phyloP scores from a whole-genome alignment of 2,888 invertebrate species.

The Coleophora deauratella region DNA sequence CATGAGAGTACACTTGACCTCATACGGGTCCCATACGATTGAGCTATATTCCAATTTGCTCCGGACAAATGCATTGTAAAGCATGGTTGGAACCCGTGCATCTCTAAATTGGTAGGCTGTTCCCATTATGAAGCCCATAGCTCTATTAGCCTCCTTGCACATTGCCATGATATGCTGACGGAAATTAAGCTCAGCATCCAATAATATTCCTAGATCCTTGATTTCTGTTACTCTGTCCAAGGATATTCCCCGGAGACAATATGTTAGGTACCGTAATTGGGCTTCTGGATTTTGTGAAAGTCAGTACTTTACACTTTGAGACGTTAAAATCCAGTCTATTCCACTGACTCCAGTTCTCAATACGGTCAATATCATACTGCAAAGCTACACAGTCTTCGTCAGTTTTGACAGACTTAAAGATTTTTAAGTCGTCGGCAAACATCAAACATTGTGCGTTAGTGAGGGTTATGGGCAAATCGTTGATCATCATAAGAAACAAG shows the following conservation, averaged over 20 bases:
- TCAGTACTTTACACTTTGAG: neutral
- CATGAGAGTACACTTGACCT: conserved; percentile 2
- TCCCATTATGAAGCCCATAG: conserved; percentile 2
- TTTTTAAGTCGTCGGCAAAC: conserved; percentile 14
- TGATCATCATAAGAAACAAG: too few relatives aligned
- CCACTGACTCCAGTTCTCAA: neutral
- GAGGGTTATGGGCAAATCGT: neutral
- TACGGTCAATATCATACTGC: neutral
- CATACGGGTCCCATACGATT: conserved; percentile 7
- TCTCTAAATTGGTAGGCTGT: neutral
- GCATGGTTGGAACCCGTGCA: neutral
- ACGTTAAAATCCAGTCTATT: neutral
- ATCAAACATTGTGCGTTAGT: neutral
- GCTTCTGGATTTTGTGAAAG: neutral
- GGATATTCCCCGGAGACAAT: neutral
- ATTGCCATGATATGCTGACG: neutral
- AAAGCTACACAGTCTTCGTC: neutral
- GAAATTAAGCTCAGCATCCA: neutral
- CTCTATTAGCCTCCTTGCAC: neutral
- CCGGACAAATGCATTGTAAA: too few relatives aligned
- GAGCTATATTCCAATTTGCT: conserved; percentile 5
- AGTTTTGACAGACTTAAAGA: neutral
- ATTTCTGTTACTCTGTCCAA: neutral
- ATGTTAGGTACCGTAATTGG: neutral
- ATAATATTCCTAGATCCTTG: neutral